These are phyloP conservation scores for Brienomyrus brachyistius DNA, from an alignment of 2,113 vertebrate species.

Conservation along the genomic window DNA sequence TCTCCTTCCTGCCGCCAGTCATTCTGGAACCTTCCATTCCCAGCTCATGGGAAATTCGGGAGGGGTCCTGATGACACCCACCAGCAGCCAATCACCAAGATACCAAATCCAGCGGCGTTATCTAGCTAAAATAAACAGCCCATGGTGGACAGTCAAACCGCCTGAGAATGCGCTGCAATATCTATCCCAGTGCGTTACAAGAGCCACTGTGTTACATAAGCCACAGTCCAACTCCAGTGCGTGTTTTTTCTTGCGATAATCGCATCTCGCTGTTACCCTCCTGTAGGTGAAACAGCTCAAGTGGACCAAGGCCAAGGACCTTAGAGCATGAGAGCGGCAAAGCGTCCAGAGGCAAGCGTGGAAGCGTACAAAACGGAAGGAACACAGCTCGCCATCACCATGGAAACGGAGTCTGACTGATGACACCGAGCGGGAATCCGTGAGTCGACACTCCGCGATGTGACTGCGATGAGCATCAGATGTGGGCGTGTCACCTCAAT, in stretches of 20 bases:
- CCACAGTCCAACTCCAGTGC: conserved; percentile 8
- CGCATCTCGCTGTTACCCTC: background rate
- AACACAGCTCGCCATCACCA: background rate
- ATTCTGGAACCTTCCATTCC: background rate
- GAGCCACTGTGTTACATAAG: conserved; percentile 14
- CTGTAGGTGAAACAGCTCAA: background rate
- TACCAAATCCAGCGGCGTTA: background rate
- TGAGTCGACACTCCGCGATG: background rate
- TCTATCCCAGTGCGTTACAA: background rate
- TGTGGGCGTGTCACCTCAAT: background rate
- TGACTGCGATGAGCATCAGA: background rate
- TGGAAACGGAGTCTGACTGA: background rate
- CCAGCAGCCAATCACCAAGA: background rate
- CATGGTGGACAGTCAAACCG: background rate
- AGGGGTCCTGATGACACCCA: background rate
- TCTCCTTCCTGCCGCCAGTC: background rate
- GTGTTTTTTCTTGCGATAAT: conserved; percentile 1
- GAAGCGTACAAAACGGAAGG: background rate
- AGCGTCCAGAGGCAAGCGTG: background rate
- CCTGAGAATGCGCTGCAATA: background rate
- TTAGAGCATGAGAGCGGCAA: background rate
- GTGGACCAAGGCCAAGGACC: background rate
- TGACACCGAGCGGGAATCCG: background rate
- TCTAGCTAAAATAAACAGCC: background rate
- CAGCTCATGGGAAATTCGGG: background rate